phyloP scores from a whole-genome alignment of 2,113 vertebrate genomes.

The Ictalurus punctatus region DNA sequence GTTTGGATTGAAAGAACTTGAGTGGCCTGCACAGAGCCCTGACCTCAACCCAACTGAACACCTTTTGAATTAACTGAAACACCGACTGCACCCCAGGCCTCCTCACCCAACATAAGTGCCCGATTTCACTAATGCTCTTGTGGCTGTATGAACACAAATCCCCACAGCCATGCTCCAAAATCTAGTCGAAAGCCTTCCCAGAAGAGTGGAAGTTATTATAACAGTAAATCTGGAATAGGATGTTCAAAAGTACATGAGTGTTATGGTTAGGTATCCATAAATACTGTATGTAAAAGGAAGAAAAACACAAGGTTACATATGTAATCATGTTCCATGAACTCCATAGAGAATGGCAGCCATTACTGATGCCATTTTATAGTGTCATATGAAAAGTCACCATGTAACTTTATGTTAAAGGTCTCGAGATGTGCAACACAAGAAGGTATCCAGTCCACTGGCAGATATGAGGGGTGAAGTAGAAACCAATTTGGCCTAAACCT shows the following conservation, averaged over 20 bases:
- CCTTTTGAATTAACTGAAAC: not conserved
- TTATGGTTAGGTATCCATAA: not conserved
- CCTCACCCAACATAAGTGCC: not conserved
- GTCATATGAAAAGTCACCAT: not conserved
- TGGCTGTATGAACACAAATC: not conserved
- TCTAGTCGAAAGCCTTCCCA: not conserved
- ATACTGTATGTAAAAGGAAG: too few species aligned
- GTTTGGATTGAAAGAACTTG: not conserved
- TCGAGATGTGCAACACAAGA: not conserved
- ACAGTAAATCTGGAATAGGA: not conserved
- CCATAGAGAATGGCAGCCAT: too few species aligned
- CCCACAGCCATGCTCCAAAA: not conserved
- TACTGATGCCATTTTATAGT: too few species aligned
- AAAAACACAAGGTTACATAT: too few species aligned
- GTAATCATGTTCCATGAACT: too few species aligned
- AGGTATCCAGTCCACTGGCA: too few species aligned
- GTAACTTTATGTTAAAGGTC: not conserved
- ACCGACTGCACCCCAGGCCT: not conserved
- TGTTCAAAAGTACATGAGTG: not conserved
- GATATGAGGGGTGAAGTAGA: not conserved
- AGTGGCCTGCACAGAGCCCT: not conserved
- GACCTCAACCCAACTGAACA: not conserved
- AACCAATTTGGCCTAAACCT: not conserved
- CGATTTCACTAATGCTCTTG: not conserved
- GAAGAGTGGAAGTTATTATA: not conserved